Conservation (phyloP, 64 coral and sea anemone genomes). For the Porites australiensis region DNA sequence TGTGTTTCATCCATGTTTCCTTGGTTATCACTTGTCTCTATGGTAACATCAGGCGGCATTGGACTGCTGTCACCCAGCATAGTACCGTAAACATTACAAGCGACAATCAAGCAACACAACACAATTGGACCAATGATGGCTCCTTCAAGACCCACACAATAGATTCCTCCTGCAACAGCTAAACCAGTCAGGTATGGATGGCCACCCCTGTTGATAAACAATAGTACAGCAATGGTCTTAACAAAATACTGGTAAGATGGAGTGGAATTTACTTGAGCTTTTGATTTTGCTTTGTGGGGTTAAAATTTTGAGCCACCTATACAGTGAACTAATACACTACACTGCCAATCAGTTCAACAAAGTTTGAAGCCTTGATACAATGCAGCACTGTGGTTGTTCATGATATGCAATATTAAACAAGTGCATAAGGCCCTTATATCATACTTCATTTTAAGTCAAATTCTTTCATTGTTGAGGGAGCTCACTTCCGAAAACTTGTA, state of each 20-base stretch:
- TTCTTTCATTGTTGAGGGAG: too few species aligned
- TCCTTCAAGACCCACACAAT: conserved; percentile 95
- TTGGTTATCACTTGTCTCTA: conserved; percentile 1
- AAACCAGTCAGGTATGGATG: conserved; percentile 98
- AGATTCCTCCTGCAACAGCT: conserved; percentile 98
- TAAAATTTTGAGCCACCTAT: too few species aligned
- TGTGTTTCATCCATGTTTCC: neutral
- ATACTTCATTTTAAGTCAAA: too few species aligned
- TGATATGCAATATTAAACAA: too few species aligned
- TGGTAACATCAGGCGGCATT: neutral
- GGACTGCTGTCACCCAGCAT: conserved; percentile 85
- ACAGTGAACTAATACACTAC: too few species aligned
- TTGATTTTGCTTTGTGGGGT: too few species aligned
- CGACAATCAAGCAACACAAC: conserved; percentile 95
- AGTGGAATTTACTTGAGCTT: too few species aligned
- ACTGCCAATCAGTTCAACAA: too few species aligned
- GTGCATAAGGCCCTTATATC: too few species aligned
- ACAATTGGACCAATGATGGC: conserved; percentile 98
- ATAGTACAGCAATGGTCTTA: neutral
- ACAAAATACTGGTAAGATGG: neutral
- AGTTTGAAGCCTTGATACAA: too few species aligned
- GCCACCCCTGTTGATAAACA: conserved; percentile 74
- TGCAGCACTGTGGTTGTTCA: too few species aligned
- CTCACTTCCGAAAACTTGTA: too few species aligned
- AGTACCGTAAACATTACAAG: conserved; percentile 88